phyloP scores from a whole-genome alignment of 2,113 vertebrate species.

The Aptenodytes forsteri region DNA sequence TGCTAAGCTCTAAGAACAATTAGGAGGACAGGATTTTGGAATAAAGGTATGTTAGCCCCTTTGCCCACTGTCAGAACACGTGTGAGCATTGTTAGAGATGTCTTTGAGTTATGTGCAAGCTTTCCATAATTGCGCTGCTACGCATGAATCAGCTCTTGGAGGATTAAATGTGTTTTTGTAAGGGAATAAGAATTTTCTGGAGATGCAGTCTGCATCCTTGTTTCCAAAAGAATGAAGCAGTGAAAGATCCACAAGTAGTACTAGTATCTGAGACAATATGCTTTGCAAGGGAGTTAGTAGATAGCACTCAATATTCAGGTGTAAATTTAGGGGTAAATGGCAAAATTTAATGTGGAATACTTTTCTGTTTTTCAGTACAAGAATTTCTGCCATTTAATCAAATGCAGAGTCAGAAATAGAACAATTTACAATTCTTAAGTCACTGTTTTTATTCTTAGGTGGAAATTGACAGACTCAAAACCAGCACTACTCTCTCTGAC shows the following conservation, averaged over 20 bases:
- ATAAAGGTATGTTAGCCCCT: not conserved
- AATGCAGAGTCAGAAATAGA: not conserved
- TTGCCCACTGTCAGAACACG: not conserved
- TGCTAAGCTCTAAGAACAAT: not conserved
- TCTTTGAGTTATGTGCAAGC: not conserved
- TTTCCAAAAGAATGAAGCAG: not conserved
- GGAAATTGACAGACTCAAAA: slow-evolving; percentile 81
- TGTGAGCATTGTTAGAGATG: not conserved
- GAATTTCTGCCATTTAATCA: not conserved
- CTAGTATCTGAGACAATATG: not conserved
- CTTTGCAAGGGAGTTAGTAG: not conserved
- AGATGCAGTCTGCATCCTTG: not conserved
- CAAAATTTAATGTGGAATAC: not conserved
- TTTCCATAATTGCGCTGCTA: not conserved
- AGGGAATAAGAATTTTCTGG: not conserved
- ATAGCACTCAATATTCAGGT: not conserved
- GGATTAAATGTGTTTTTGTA: not conserved
- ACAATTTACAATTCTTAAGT: not conserved
- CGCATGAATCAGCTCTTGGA: not conserved
- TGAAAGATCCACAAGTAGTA: not conserved
- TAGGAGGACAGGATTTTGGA: not conserved
- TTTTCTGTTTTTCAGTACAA: not conserved
- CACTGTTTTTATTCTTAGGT: slow-evolving; percentile 67
- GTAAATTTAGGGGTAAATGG: not conserved
- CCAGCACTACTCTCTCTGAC: slow-evolving; percentile 73